phyloP scores from a whole-genome alignment of 2,113 vertebrate species.

The Petrocephalus microphthalmus region DNA sequence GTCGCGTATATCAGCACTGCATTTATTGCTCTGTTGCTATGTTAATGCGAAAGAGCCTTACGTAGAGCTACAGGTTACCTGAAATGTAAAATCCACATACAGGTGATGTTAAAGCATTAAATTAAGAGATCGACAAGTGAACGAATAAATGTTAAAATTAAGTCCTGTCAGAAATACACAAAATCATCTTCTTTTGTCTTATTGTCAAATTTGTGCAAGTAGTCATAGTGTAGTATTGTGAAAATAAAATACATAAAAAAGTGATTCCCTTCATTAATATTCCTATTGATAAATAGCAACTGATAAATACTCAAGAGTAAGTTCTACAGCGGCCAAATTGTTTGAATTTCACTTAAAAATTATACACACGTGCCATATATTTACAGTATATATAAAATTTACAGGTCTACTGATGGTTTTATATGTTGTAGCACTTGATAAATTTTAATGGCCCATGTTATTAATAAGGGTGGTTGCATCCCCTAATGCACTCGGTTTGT shows the following conservation, averaged over 20 bases:
- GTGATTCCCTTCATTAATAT: not conserved
- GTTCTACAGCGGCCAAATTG: conserved; percentile 47
- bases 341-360: conserved; percentile 49
- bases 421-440: conserved; percentile 79
- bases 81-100: not conserved
- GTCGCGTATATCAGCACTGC: not conserved
- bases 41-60: not conserved
- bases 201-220: not conserved
- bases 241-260: not conserved
- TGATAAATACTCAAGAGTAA: not conserved
- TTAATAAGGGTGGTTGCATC: conserved; percentile 57
- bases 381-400: conserved; percentile 73
- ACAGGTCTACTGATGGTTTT: conserved; percentile 71
- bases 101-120: not conserved
- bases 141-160: not conserved
- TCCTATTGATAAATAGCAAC: not conserved
- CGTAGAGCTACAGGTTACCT: not conserved
- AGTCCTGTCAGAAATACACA: not conserved
- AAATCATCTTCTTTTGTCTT: not conserved
- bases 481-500: conserved; percentile 33
- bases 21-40: not conserved
- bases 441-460: conserved; percentile 85
- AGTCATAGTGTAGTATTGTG: not conserved
- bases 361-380: conserved; percentile 65
- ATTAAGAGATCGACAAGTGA: not conserved